phyloP scores from a whole-genome alignment of 2,888 invertebrate genomes.

The Baccha elongata region DNA sequence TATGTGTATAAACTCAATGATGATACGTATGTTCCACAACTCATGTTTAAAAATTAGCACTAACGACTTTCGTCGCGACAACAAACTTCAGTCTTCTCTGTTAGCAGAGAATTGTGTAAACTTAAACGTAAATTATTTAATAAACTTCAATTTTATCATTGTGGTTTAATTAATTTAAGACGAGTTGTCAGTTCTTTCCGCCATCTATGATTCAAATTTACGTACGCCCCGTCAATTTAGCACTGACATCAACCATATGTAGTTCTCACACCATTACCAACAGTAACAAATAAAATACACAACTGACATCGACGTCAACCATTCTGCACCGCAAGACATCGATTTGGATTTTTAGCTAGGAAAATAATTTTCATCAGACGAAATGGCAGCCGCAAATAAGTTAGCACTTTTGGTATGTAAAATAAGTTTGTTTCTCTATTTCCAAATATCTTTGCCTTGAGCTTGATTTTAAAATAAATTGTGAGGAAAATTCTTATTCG shows the following conservation, averaged over 20 bases:
- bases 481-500: neutral
- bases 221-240: neutral
- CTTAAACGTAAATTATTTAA: no score
- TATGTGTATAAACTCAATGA: no score
- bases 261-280: conserved; percentile 29
- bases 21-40: no score
- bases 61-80: no score
- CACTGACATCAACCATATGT: neutral
- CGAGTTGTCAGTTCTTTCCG: neutral
- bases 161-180: no score
- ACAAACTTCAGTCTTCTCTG: no score
- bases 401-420: conserved; percentile 79
- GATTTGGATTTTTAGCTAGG: conserved; percentile 47
- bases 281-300: neutral
- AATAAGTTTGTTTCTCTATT: neutral
- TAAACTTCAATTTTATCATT: no score
- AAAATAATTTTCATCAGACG: conserved; percentile 51
- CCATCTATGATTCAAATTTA: conserved; percentile 23
- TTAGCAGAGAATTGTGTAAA: no score
- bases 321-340: conserved; percentile 47
- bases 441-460: no score
- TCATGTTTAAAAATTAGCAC: no score
- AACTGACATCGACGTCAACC: conserved; percentile 52
- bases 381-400: conserved; percentile 81
- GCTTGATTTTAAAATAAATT: neutral